Conservation (phyloP, 2,113 vertebrate genomes). For the Struthidea cinerea region DNA sequence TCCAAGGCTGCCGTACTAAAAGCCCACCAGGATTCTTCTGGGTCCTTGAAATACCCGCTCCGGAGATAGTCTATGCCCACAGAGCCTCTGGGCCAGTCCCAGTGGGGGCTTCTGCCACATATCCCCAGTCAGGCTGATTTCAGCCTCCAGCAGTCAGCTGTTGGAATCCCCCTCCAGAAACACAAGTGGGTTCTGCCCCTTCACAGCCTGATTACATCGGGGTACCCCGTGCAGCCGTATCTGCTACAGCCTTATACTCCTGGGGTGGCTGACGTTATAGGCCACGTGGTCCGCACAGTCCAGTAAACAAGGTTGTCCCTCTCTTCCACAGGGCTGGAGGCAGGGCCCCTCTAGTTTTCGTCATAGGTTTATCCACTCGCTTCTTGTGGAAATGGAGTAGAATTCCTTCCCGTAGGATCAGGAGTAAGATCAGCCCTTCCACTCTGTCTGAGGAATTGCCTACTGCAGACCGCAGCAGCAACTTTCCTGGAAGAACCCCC, state of each 20-base stretch:
- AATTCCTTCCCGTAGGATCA: background rate
- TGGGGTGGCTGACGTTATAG: background rate
- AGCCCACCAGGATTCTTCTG: background rate
- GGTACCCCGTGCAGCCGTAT: background rate
- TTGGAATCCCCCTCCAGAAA: background rate
- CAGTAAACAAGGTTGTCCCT: background rate
- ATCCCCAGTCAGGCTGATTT: background rate
- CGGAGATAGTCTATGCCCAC: background rate
- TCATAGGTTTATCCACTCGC: background rate
- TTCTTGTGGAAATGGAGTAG: background rate
- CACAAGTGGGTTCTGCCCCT: background rate
- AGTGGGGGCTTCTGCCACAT: background rate
- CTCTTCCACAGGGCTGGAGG: background rate
- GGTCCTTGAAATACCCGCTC: background rate
- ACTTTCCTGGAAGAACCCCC: background rate
- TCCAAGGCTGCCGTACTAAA: background rate
- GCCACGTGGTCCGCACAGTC: background rate
- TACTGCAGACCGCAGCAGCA: accelerated
- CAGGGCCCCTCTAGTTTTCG: background rate
- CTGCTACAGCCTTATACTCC: background rate
- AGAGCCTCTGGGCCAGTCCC: background rate
- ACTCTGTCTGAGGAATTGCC: background rate
- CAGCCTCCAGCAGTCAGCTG: background rate
- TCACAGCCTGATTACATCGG: background rate
- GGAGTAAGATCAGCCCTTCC: background rate